Base-by-base conservation (phyloP, 35 echinoderm and acorn worm species). In the Apostichopus californicus region DNA sequence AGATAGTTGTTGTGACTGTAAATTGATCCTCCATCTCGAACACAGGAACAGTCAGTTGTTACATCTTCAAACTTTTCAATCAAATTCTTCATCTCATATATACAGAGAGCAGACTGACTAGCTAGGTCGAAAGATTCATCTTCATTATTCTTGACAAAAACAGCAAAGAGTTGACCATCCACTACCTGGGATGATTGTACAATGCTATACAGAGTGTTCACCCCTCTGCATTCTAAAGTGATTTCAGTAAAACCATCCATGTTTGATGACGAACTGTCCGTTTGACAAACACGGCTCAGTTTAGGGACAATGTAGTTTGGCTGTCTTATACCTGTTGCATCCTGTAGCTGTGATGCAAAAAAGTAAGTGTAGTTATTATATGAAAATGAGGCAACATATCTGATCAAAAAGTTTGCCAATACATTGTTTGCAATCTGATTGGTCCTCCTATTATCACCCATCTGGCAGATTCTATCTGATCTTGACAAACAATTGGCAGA, bases 261-360 rank as follows among this genome's bases (percentile, higher is more conserved):
- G n/a, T n/a, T n/a, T 8, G 0, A 5, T 52, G 25, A 4, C 4
- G 3, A 15, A 5, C 34, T 82, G 34, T 23, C 79, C 6, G 34
- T 34, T 82, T 82, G 79, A 57, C 79, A 82, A 53, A 82, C 79
- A 55, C 79, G 79, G n/a, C 79, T 82, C 79, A 82, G n/a, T 82
- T 82, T 82, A 55, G 79, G 24, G 13, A 82, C 79, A 82, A 82
- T 82, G 22, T 14, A 52, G 10, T 8, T 52, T 9, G 8, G 9
- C 28, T 34, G 28, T 34, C 28, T 34, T 0, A 1, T 14, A 34
- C 28, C 79, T 28, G 79, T 82, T 13, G 79, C 55, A 82, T 82
- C 79, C 34, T 11, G 9, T 52, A 82, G 10, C 22, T 82, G 79
- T 82, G 79, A 82, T 2, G 79, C 79, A 55, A 82, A 21, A 57